Conservation (phyloP, 2,113 vertebrate species). For the Thomomys bottae region DNA sequence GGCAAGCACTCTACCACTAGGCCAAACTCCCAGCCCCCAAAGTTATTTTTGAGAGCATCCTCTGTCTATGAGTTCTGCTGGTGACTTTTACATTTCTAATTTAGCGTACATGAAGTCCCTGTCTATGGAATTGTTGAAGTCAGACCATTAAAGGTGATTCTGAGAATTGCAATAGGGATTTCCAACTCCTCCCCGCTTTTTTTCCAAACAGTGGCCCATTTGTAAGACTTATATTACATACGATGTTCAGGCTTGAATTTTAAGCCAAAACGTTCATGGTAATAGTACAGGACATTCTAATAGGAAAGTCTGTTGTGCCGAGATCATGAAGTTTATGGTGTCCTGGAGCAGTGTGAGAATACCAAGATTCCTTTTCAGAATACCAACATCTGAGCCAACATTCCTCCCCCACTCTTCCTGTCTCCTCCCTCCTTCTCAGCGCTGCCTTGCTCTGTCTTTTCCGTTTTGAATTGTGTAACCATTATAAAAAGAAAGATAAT, state of each 20-base stretch:
- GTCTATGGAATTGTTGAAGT: slow-evolving; percentile 27
- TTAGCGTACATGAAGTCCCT: neutral
- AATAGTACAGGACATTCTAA: slow-evolving; percentile 30
- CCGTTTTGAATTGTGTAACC: slow-evolving; percentile 47
- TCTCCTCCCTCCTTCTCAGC: neutral
- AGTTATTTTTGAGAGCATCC: neutral
- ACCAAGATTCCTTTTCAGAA: slow-evolving; percentile 24
- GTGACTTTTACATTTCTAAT: slow-evolving; percentile 25
- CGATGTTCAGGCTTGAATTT: slow-evolving; percentile 41
- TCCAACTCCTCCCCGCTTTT: slow-evolving; percentile 17
- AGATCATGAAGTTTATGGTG: slow-evolving; percentile 42
- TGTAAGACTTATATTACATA: slow-evolving; percentile 49
- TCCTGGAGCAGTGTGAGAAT: slow-evolving; percentile 11
- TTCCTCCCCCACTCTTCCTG: neutral
- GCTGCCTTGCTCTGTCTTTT: slow-evolving; percentile 53
- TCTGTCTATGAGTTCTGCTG: neutral
- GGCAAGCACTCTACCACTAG: no score
- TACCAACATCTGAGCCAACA: neutral
- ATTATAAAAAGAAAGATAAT: neutral
- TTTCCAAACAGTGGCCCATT: slow-evolving; percentile 60
- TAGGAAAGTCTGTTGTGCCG: slow-evolving; percentile 40
- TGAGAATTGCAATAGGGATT: slow-evolving; percentile 39
- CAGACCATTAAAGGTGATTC: slow-evolving; percentile 64
- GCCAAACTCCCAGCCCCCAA: neutral
- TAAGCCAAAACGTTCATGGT: slow-evolving; percentile 50